A percentile compares a stretch with the other conserved stretches of the same genome.
Evolutionary conservation across 2,797 vertebrate genomes (phyloP).

Genomic region (Myoxocephalus aenaeus): DNA sequence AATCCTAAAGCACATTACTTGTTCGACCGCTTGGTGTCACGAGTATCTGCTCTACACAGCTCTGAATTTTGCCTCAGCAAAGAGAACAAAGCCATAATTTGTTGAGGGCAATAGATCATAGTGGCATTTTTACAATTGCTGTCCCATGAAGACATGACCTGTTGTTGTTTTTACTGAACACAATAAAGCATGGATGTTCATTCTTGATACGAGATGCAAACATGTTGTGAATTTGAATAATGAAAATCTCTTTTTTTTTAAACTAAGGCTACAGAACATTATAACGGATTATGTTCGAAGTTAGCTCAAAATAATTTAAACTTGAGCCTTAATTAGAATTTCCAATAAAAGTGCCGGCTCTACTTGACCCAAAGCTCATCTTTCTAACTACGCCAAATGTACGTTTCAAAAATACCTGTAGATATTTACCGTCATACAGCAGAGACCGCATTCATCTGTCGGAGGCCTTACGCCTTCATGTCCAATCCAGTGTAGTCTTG

Average conservation of each 20-base stretch:
- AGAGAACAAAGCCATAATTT: background rate
- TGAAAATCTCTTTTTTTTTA: no score
- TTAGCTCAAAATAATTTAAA: background rate
- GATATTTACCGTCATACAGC: background rate
- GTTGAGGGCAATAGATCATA: background rate
- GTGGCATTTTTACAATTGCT: no score
- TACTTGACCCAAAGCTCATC: background rate
- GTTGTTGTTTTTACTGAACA: no score
- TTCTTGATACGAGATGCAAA: no score
- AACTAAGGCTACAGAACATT: background rate
- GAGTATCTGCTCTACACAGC: no score
- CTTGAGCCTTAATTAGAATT: background rate
- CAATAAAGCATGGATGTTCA: background rate
- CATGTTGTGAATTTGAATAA: background rate
- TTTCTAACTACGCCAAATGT: background rate
- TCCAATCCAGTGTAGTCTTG: background rate
- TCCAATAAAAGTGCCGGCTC: background rate
- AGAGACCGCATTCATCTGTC: conserved; percentile 2
- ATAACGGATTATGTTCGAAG: background rate
- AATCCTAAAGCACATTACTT: background rate
- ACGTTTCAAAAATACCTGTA: background rate
- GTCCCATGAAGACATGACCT: no score
- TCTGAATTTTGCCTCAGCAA: no score
- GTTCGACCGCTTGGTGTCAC: background rate
- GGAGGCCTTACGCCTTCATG: background rate